These are phyloP conservation scores for Stenurella melanura DNA, from an alignment of 2,888 invertebrate genomes.

Conservation along the genomic window DNA sequence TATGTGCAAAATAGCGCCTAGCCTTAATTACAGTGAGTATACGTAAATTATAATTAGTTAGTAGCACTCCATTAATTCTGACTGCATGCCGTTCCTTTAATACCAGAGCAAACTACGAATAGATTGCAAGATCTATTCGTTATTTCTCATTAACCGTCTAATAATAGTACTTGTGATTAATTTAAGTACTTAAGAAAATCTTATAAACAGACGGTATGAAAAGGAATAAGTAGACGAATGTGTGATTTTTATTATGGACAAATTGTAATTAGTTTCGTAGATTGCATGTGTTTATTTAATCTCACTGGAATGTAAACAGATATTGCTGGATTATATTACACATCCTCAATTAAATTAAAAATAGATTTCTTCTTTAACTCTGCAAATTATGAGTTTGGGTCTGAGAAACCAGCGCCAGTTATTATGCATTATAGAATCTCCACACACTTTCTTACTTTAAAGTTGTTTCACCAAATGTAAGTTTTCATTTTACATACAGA, in stretches of 20 bases:
- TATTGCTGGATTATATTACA: not conserved
- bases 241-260: not conserved
- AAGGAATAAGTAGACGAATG: not conserved
- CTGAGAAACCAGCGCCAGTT: no score
- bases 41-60: constrained; percentile 32
- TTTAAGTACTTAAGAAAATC: not conserved
- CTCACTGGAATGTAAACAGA: not conserved
- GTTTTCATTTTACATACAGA: no score
- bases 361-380: not conserved
- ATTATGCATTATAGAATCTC: no score
- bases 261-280: not conserved
- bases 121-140: constrained; percentile 17
- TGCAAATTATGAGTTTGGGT: no score
- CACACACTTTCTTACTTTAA: no score
- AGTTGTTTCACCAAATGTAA: no score
- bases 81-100: constrained; percentile 16
- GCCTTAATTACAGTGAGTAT: not conserved
- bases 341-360: not conserved
- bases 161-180: constrained; percentile 9
- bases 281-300: not conserved
- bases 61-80: constrained; percentile 4
- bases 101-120: constrained; percentile 17
- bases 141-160: constrained; percentile 7
- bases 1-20: not conserved
- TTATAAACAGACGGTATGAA: not conserved